A percentile compares a stretch with the other conserved stretches of the same genome.
phyloP scores from a whole-genome alignment of 2,888 invertebrate species.

The Latrodectus hesperus region DNA sequence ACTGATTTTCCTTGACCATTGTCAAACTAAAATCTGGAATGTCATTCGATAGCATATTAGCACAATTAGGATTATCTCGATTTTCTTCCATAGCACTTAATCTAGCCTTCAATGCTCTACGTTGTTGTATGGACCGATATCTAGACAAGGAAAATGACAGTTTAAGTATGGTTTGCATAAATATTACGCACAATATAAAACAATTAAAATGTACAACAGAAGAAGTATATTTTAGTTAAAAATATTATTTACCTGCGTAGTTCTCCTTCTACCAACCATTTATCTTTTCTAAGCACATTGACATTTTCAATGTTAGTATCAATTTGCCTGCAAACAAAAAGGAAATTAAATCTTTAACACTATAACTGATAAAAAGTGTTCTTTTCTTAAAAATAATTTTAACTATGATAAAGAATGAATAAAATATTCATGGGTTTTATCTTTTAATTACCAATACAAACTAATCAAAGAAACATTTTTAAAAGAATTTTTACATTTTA shows the following conservation, averaged over 20 bases:
- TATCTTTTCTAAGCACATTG: conserved; percentile 89
- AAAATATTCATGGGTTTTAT: not conserved
- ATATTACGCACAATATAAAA: no score
- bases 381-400: no score
- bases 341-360: not conserved
- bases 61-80: conserved; percentile 57
- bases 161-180: no score
- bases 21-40: conserved; percentile 50
- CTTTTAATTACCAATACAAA: no score
- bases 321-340: conserved; percentile 81
- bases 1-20: conserved; percentile 23
- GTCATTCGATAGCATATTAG: conserved; percentile 54
- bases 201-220: not conserved
- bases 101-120: conserved; percentile 55
- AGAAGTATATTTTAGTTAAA: not conserved
- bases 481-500: no score
- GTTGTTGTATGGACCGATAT: conserved; percentile 62
- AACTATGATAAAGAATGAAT: not conserved
- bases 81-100: conserved; percentile 65
- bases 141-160: not conserved
- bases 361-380: not conserved
- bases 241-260: conserved; percentile 83
- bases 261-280: conserved; percentile 94
- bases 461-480: no score
- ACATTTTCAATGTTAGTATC: conserved; percentile 91